These are phyloP conservation scores for Eospalax fontanierii DNA, from an alignment of 2,797 vertebrate genomes.

Conservation along the genomic window DNA sequence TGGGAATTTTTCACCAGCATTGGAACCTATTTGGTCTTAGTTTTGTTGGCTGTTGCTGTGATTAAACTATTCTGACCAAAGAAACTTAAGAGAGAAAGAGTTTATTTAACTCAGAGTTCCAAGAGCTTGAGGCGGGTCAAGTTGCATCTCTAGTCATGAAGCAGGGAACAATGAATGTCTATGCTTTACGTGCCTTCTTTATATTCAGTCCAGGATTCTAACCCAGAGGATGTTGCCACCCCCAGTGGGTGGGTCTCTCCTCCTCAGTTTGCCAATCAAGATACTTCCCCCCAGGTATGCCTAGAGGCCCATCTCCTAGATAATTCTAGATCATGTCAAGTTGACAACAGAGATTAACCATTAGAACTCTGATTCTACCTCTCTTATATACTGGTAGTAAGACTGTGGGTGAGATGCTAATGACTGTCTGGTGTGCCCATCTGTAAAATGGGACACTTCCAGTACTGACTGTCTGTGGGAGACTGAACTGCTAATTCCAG, in stretches of 20 bases:
- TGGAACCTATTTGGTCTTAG: background rate
- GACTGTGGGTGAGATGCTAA: slow-evolving; percentile 3
- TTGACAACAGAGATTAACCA: background rate
- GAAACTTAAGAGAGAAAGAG: background rate
- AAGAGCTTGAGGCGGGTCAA: background rate
- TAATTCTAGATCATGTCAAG: background rate
- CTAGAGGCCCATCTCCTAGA: background rate
- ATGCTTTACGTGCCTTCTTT: background rate
- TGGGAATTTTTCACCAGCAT: background rate
- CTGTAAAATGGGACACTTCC: too few species aligned
- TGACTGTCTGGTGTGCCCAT: background rate
- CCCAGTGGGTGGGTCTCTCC: background rate
- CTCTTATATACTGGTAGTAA: too few species aligned
- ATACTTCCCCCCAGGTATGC: background rate
- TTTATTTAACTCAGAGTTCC: background rate
- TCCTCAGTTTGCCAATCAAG: background rate
- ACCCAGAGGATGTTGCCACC: background rate
- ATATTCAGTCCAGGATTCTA: background rate
- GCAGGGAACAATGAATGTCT: background rate
- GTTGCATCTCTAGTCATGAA: background rate
- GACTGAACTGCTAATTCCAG: background rate
- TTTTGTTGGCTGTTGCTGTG: background rate
- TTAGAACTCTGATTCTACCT: background rate
- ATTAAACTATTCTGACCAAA: background rate
- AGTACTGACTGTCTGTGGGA: too few species aligned